A percentile compares a stretch with the other conserved stretches of the same genome.
These are phyloP conservation scores for Australoheros facetus DNA, from an alignment of 2,797 vertebrate species.

Conservation along the genomic window DNA sequence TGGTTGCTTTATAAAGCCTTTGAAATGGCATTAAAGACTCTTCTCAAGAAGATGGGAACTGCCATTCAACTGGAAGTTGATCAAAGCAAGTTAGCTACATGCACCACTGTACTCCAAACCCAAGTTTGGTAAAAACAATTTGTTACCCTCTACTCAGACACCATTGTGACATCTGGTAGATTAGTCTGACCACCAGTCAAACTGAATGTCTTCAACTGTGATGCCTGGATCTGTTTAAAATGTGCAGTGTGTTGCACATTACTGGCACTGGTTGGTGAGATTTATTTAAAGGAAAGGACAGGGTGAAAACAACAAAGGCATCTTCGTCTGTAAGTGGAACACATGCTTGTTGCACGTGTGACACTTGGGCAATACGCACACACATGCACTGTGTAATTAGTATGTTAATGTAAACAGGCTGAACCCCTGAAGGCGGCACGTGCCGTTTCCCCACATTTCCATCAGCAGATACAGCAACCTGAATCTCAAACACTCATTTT, in stretches of 20 bases:
- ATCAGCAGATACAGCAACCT: constrained; percentile 7
- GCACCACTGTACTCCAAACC: background rate
- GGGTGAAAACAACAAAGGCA: background rate
- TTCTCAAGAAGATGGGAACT: background rate
- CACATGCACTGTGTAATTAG: constrained; percentile 37
- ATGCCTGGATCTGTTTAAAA: no score
- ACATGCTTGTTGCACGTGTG: constrained; percentile 56
- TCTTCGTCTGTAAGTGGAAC: constrained; percentile 36
- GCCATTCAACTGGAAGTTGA: background rate
- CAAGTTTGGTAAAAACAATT: background rate
- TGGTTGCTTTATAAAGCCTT: background rate
- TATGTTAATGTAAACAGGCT: constrained; percentile 66
- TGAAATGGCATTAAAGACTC: background rate
- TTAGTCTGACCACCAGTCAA: background rate
- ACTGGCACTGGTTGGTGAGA: background rate
- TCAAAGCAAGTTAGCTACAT: background rate
- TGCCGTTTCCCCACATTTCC: constrained; percentile 31
- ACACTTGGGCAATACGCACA: background rate
- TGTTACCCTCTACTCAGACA: background rate
- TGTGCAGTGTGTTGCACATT: no score
- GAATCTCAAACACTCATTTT: background rate
- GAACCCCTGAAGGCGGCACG: constrained; percentile 37
- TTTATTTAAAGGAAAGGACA: background rate
- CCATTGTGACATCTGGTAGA: background rate
- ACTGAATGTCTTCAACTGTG: background rate